These are phyloP conservation scores for Propsilocerus akamusi DNA, from an alignment of 1,140 invertebrate genomes.

Conservation along the genomic window DNA sequence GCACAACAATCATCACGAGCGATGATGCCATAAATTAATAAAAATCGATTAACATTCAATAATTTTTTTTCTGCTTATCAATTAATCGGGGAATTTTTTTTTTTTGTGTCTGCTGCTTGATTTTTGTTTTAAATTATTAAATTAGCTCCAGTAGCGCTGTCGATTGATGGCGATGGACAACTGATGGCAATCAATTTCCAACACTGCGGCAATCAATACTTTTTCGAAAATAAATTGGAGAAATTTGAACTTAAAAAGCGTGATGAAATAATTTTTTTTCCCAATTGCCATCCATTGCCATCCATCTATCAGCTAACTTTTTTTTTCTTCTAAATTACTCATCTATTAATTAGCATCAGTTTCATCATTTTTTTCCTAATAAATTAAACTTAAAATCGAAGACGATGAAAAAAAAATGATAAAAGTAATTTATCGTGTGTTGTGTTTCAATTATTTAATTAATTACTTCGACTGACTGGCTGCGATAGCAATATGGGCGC, in stretches of 20 bases:
- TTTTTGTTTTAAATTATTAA: too few species aligned
- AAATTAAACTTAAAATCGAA: background rate
- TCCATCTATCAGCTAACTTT: background rate
- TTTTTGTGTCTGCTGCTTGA: too few species aligned
- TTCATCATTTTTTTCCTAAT: background rate
- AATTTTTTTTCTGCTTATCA: background rate
- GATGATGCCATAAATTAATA: too few species aligned
- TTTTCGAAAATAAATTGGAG: too few species aligned
- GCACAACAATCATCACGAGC: too few species aligned
- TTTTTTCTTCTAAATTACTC: slow-evolving; percentile 1
- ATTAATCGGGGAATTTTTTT: background rate
- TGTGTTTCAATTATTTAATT: background rate
- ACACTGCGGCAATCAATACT: too few species aligned
- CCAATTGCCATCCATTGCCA: too few species aligned
- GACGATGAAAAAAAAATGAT: background rate
- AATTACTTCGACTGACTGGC: background rate
- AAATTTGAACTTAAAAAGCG: too few species aligned
- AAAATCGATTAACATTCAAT: slow-evolving; percentile 3
- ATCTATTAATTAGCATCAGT: background rate
- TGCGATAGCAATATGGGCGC: background rate
- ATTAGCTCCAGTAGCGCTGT: too few species aligned
- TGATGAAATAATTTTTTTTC: too few species aligned
- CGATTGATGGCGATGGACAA: too few species aligned
- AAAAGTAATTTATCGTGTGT: background rate
- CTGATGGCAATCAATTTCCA: too few species aligned